Conservation (phyloP, 2,797 vertebrate species). For the Sciaenops ocellatus region DNA sequence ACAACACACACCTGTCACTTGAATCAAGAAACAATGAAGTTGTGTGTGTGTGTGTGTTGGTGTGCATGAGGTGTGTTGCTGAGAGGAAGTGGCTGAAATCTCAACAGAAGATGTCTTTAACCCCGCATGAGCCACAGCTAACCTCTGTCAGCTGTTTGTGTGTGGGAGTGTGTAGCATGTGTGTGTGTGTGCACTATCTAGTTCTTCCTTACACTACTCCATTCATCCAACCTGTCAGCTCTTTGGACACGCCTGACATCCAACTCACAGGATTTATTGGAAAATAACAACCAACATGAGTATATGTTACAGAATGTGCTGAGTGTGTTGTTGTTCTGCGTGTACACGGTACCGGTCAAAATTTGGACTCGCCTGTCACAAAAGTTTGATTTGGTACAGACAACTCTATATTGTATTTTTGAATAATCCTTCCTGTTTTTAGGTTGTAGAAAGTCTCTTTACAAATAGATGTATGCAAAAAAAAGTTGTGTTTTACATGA, state of each 20-base stretch:
- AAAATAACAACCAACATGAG: slow-evolving; percentile 36
- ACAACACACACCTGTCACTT: slow-evolving; percentile 47
- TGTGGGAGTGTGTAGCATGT: slow-evolving; percentile 20
- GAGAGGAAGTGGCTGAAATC: slow-evolving; percentile 35
- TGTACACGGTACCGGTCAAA: neutral
- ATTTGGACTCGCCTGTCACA: too few relatives aligned
- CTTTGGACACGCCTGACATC: slow-evolving; percentile 50
- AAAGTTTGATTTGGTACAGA: too few relatives aligned
- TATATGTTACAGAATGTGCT: slow-evolving; percentile 11
- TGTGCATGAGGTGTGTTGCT: neutral
- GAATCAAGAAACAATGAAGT: slow-evolving; percentile 26
- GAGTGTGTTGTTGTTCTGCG: neutral
- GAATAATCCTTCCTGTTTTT: too few relatives aligned
- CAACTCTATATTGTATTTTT: too few relatives aligned
- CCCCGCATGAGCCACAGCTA: slow-evolving; percentile 21
- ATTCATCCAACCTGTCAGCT: slow-evolving; percentile 49
- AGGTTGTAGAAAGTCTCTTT: too few relatives aligned
- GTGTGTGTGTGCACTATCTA: slow-evolving; percentile 7
- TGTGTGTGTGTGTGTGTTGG: neutral
- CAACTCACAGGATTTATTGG: slow-evolving; percentile 46
- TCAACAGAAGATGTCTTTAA: slow-evolving; percentile 44
- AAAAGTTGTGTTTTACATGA: too few relatives aligned
- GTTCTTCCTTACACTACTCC: slow-evolving; percentile 35
- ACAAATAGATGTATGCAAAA: too few relatives aligned
- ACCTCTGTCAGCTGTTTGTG: slow-evolving; percentile 49